Base-by-base conservation (phyloP, 1,140 invertebrate genomes). In the Ericerus pela region DNA sequence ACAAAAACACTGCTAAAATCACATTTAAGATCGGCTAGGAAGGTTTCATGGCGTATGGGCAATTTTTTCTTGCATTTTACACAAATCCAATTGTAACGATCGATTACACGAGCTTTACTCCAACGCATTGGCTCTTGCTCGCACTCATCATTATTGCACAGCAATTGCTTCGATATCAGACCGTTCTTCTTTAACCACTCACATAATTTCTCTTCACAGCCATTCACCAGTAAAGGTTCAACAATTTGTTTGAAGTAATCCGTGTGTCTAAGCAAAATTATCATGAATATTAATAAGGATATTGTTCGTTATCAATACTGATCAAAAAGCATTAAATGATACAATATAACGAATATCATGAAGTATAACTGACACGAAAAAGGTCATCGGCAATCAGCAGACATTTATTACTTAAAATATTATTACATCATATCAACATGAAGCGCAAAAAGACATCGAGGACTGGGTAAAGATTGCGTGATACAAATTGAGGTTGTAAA, bases 161-260 rank as follows among this genome's bases (percentile, higher is more conserved):
- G 62, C 38, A 61, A 53, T 8, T 63, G 60, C 22, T 59, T 57
- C 2, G 59, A 43, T 16, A 67, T 43, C 2, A 67, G 55, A 10
- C 62, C 62, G 24, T 64, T 64, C 20, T 64, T 61, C 60, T 67
- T 67, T 29, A 67, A 52, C 66, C 66, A 66, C n/a, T 65, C 62
- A 38, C 63, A 65, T 8, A 67, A 54, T 52, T 67, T 64, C 8
- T 59, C 65, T 55, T 67, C 66, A 53, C 64, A 61, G 14, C 66
- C 66, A 11, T 61, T 59, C 18, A 37, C 55, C 11, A 67, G 53
- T 54, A 67, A 53, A 22, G 65, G 66, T 20, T 63, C 59, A 20
- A 66, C 59, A 18, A 60, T 60, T 16, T 59, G 62, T 36, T 64
- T 61, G 55, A 63, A 66, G 33, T 62, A 65, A 41, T 65, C 63